A percentile compares a stretch with the other conserved stretches of the same genome.
phyloP scores from a whole-genome alignment of 2,888 invertebrate genomes.

The Ischnura elegans region DNA sequence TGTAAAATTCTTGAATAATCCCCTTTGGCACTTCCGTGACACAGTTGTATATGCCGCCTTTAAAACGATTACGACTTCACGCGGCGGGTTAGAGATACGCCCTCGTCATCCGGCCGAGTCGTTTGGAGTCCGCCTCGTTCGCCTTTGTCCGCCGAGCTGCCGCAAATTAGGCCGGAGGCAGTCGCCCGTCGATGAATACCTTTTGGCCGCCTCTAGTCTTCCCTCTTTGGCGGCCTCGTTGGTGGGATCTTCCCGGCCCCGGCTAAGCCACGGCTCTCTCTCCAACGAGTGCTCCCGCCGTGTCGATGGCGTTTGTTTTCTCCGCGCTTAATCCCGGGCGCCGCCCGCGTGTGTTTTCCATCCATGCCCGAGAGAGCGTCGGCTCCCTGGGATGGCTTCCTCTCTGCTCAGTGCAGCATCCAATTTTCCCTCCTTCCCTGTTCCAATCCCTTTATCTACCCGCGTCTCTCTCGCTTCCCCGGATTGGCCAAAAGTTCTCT shows the following conservation, averaged over 20 bases:
- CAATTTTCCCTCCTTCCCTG: not conserved
- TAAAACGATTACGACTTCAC: not conserved
- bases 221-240: not conserved
- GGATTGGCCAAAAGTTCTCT: no score
- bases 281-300: not conserved
- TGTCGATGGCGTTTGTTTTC: not conserved
- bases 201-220: no score
- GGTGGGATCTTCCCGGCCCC: not conserved
- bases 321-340: not conserved
- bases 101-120: not conserved
- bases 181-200: not conserved
- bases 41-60: not conserved
- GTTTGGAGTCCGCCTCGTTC: not conserved
- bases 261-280: not conserved
- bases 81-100: not conserved
- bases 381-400: not conserved
- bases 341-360: not conserved
- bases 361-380: not conserved
- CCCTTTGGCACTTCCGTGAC: not conserved
- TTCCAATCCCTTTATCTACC: not conserved
- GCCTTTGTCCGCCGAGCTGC: not conserved
- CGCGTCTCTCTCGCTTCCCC: not conserved
- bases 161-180: not conserved
- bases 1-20: not conserved
- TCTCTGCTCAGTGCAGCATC: not conserved